Evolutionary conservation across 1,140 invertebrate species (phyloP).

Genomic region (Eriocheir sinensis): DNA sequence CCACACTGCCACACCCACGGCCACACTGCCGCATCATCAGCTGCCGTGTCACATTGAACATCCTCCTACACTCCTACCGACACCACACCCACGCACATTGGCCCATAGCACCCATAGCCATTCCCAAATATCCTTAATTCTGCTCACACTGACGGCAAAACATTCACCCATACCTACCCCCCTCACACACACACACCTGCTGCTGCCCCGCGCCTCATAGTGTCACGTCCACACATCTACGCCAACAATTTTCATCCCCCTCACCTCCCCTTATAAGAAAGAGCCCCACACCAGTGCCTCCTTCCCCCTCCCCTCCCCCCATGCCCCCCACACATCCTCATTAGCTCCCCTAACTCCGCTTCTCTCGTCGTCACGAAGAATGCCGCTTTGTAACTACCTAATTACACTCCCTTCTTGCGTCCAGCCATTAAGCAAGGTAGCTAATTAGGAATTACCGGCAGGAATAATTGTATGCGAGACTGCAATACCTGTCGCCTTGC

Average conservation of each 20-base stretch:
- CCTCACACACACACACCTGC: not conserved
- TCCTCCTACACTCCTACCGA: not conserved
- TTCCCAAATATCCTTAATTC: too few relatives aligned
- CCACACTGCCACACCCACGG: not conserved
- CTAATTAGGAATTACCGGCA: slow-evolving; percentile 53
- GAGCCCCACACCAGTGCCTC: not conserved
- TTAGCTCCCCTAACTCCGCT: not conserved
- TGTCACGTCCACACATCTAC: not conserved
- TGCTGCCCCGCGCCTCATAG: not conserved
- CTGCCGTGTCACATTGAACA: not conserved
- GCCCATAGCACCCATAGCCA: not conserved
- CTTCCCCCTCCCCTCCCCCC: not conserved
- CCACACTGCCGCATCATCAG: not conserved
- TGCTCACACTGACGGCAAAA: too few relatives aligned
- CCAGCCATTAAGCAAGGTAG: slow-evolving; percentile 40
- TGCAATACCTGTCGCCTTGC: slow-evolving; percentile 30
- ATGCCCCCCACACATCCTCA: not conserved
- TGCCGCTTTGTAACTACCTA: not conserved
- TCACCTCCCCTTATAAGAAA: not conserved
- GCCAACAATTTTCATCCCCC: not conserved
- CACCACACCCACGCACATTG: not conserved
- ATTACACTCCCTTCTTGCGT: slow-evolving; percentile 38
- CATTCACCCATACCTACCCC: not conserved
- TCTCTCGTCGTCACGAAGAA: slow-evolving; percentile 31
- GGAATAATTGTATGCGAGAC: slow-evolving; percentile 44